Base-by-base conservation (phyloP, 2,888 invertebrate species). In the Erebia epiphron region DNA sequence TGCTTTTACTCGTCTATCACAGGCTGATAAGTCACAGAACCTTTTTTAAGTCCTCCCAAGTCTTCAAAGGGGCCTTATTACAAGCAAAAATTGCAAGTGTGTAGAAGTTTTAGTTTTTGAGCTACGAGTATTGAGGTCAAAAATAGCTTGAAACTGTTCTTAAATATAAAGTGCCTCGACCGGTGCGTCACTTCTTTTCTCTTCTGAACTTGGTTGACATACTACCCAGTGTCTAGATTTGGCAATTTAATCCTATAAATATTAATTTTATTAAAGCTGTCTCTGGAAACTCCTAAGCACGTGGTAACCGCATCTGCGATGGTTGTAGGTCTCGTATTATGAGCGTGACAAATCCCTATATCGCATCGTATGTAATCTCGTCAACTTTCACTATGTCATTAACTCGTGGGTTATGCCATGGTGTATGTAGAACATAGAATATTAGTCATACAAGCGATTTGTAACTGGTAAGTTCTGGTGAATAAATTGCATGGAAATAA, bases 11-110 rank as follows among this genome's bases (percentile, higher is more conserved):
- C 13, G 56, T 57, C 68, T 68, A 58, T 46, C 56, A 26, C 54
- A 11, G 54, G 64, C 49, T 61, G 71, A 81, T 81, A 80, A 75
- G 77, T 54, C 73, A 79, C 77, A 79, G 79, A 54, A 75, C 26
- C 26, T 26, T 26, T 26, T 26, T 26, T 26, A 26, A 26, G 26
- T 26, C 26, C 26, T 26, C 26, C 2, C 26, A 26, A 26, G 26
- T 26, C 26, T 26, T 21, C 21, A 21, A 21, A 21, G 21, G 21
- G 21, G 21, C 21, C 21, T 21, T 21, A 21, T 21, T 21, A 21
- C 21, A 21, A 21, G 21, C 21, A 21, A 26, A 26, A 26, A 26
- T 26, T 26, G 26, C 26, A 26, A 26, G 2, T 21, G 21, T 2
- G 21, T 26, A 26, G 3, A 4, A 26, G 26, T 26, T 26, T 26